phyloP scores from a whole-genome alignment of 2,113 vertebrate species.

The Microcebus murinus region DNA sequence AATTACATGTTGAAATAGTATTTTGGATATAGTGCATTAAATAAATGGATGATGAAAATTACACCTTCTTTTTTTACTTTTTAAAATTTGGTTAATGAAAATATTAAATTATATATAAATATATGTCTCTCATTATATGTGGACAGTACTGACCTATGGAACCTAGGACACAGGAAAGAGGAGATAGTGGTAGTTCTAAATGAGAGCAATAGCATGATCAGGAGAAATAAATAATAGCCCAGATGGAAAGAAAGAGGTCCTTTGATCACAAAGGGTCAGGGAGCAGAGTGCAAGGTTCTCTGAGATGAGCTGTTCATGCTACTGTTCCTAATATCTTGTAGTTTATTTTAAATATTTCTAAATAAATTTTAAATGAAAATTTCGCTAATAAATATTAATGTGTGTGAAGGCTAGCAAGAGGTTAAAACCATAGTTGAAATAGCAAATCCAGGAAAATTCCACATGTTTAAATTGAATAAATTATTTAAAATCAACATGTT shows the following conservation, averaged over 20 bases:
- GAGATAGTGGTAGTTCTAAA: background rate
- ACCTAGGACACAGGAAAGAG: background rate
- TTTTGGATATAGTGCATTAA: background rate
- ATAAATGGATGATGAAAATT: background rate
- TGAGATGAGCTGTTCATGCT: background rate
- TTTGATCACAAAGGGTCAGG: background rate
- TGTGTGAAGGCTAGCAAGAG: background rate
- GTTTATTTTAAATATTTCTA: constrained; percentile 16
- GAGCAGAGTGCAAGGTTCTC: background rate
- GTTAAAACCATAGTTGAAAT: constrained; percentile 4
- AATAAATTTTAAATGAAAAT: background rate
- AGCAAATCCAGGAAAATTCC: background rate
- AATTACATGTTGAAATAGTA: background rate
- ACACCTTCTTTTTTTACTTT: background rate
- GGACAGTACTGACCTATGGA: background rate
- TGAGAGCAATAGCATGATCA: background rate
- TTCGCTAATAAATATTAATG: background rate
- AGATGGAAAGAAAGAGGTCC: background rate
- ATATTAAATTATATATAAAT: background rate
- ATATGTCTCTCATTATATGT: background rate
- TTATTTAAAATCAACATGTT: constrained; percentile 24
- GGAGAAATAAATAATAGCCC: background rate
- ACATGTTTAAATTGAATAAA: background rate
- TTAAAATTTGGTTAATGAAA: background rate
- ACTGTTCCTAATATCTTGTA: background rate